Percentiles rank a stretch among this genome's conserved stretches.
These are phyloP conservation scores for Campylomormyrus tamandua DNA, from an alignment of 2,113 vertebrate genomes.

Conservation along the genomic window DNA sequence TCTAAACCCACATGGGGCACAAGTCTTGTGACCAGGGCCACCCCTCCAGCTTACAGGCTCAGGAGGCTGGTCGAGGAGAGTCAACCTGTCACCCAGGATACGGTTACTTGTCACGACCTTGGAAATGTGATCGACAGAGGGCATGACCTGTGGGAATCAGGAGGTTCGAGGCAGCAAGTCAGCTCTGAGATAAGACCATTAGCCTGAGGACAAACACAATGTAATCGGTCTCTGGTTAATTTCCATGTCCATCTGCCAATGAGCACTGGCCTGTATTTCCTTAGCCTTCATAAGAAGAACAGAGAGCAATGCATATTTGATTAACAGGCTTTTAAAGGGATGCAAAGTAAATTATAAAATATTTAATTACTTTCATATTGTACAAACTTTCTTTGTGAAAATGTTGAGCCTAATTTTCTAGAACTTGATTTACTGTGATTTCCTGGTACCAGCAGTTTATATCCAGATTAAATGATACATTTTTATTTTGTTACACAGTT, in stretches of 20 bases:
- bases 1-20: background rate
- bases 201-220: background rate
- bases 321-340: background rate
- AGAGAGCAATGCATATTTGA: background rate
- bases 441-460: conserved; percentile 71
- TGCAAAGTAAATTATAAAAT: conserved; percentile 44
- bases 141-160: background rate
- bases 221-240: background rate
- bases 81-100: background rate
- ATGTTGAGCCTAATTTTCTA: conserved; percentile 27
- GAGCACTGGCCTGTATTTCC: background rate
- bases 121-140: background rate
- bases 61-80: background rate
- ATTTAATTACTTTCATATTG: conserved; percentile 44
- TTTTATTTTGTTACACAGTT: conserved; percentile 54
- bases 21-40: background rate
- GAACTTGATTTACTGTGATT: conserved; percentile 68
- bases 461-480: conserved; percentile 60
- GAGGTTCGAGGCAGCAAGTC: background rate
- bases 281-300: background rate
- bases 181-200: background rate
- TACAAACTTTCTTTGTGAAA: conserved; percentile 52
- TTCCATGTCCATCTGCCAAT: background rate
- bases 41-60: background rate
- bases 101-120: background rate